These are phyloP conservation scores for Pelecanus crispus DNA, from an alignment of 2,113 vertebrate genomes.

Conservation along the genomic window DNA sequence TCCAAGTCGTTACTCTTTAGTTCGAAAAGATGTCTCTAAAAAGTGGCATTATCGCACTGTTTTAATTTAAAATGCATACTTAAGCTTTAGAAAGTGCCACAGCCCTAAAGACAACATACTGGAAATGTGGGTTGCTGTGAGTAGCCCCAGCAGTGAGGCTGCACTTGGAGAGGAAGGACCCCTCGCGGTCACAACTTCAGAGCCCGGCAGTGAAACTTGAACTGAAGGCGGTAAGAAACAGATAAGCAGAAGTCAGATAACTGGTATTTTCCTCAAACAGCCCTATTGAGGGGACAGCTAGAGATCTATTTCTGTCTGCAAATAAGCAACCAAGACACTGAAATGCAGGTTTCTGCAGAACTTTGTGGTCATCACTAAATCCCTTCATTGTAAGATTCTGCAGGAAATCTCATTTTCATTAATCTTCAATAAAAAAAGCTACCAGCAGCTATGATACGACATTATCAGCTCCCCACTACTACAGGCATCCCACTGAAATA, in stretches of 20 bases:
- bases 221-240: neutral
- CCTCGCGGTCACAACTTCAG: fast-evolving
- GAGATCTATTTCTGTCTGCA: neutral
- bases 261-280: neutral
- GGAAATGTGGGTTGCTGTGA: neutral
- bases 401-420: neutral
- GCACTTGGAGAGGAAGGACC: neutral
- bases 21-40: neutral
- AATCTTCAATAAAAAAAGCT: neutral
- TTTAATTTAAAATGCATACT: neutral
- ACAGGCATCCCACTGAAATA: neutral
- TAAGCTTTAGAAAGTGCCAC: neutral
- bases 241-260: neutral
- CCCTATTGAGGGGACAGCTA: neutral
- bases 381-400: neutral
- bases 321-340: neutral
- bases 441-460: neutral
- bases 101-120: neutral
- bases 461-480: neutral
- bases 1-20: neutral
- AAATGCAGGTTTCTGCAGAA: neutral
- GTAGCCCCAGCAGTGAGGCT: neutral
- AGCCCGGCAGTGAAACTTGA: neutral
- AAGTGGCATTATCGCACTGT: neutral
- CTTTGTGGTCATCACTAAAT: neutral